These are phyloP conservation scores for Sialis lutaria DNA, from an alignment of 2,888 invertebrate species.

Conservation along the genomic window DNA sequence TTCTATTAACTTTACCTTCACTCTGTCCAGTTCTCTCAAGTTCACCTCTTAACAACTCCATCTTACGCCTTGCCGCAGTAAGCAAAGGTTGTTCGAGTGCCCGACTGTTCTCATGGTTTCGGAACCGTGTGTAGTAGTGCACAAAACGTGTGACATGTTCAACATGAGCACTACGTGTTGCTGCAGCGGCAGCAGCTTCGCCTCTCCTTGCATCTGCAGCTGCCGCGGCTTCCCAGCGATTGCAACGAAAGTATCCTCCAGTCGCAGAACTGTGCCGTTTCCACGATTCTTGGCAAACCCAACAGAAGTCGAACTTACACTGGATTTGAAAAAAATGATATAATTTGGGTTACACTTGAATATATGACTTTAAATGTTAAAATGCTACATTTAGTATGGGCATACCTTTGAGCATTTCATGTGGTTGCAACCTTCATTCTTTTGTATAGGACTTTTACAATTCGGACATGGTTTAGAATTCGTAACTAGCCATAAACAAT, in stretches of 20 bases:
- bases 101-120: constrained; percentile 46
- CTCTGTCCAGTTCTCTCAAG: too few relatives aligned
- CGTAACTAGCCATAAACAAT: constrained; percentile 49
- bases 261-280: constrained; percentile 50
- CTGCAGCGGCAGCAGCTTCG: constrained; percentile 35
- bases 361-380: not conserved
- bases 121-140: constrained; percentile 44
- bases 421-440: constrained; percentile 55
- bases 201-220: constrained; percentile 43
- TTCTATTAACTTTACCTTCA: too few relatives aligned
- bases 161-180: constrained; percentile 34
- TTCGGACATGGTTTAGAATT: constrained; percentile 54
- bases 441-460: constrained; percentile 52
- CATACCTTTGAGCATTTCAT: constrained; percentile 52
- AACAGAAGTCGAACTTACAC: constrained; percentile 56
- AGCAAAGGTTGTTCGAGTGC: constrained; percentile 42
- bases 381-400: not conserved
- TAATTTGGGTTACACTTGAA: not conserved
- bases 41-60: constrained; percentile 28
- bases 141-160: constrained; percentile 46
- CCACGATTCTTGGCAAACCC: constrained; percentile 56
- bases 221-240: constrained; percentile 41
- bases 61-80: constrained; percentile 38
- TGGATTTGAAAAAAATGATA: constrained; percentile 18
- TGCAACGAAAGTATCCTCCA: constrained; percentile 43